Evolutionary conservation across 2,797 vertebrate genomes (phyloP).

Genomic region (Coilia nasus): DNA sequence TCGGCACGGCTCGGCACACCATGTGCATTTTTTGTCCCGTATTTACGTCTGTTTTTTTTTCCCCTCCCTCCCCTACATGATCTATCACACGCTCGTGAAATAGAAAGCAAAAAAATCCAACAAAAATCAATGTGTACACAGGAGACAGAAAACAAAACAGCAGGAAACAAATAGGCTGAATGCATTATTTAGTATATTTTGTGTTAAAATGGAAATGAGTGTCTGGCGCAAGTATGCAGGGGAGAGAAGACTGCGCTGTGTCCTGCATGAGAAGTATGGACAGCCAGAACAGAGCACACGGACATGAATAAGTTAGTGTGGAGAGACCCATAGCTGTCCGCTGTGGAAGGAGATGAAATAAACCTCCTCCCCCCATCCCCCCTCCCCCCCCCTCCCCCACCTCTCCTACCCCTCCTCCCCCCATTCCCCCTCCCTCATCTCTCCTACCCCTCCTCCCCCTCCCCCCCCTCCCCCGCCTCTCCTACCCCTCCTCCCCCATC

Average conservation of each 20-base stretch:
- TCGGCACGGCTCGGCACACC: too few relatives aligned
- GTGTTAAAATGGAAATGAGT: background rate
- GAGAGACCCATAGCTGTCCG: slow-evolving; percentile 19
- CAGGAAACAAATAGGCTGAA: background rate
- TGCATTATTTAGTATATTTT: background rate
- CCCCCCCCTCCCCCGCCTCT: background rate
- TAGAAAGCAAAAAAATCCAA: background rate
- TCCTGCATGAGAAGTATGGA: slow-evolving; percentile 36
- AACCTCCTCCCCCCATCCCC: background rate
- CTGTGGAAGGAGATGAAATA: slow-evolving; percentile 32
- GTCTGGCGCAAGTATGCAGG: background rate
- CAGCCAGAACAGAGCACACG: slow-evolving; percentile 25
- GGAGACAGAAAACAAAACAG: background rate
- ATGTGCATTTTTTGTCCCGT: too few relatives aligned
- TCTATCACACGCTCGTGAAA: background rate
- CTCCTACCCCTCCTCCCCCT: background rate
- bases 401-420: slow-evolving; percentile 3
- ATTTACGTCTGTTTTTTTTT: too few relatives aligned
- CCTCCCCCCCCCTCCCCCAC: background rate
- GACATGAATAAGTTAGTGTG: slow-evolving; percentile 50
- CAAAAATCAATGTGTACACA: background rate
- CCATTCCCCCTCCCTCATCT: background rate
- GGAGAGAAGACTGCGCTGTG: background rate
- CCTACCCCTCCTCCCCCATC: background rate
- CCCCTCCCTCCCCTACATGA: background rate